Evolutionary conservation across 1,140 invertebrate genomes (phyloP), one percentile per base, ranked within the genome.

Genomic region (Bombus huntii): DNA sequence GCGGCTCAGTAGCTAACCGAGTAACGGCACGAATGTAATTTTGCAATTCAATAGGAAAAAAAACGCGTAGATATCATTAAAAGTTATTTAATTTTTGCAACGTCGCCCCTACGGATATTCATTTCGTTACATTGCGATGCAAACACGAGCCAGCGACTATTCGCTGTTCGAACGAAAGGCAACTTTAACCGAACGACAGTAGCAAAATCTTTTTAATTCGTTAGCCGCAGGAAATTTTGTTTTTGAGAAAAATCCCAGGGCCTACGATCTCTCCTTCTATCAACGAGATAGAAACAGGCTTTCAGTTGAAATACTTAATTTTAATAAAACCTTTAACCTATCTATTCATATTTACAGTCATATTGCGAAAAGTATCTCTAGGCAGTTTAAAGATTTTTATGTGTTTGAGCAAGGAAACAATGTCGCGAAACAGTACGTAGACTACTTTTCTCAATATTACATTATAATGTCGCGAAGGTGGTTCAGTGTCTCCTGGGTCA

Each of bases 41-140:
- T 53, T 62, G 62, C 42, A 34, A 34, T 47, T 31, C 42, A 47
- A n/a, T 15, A 3, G 22, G 37, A 13, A 39, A 22, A 22, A 42
- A 70, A 42, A 9, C 10, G 5, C 8, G 39, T 22, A 53, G 18
- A 53, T 53, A 28, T 37, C 22, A 62, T 79, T 79, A 84, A 84
- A 84, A 79, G 75, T 84, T 83, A 72, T 57, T 71, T 72, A 70
- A 78, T 83, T 71, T 79, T 34, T 22, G 8, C 25, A 59, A 39
- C 39, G 28, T 15, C 15, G 3, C 1, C 4, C 0, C 22, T 12
- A 2, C 39, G 31, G 74, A 37, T 65, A 66, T 37, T 66, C 34
- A 22, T 53, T 65, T 22, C 44, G 25, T 34, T n/a, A 1, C 22
- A 9, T n/a, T 1, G 3, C 42, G 6, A 28, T 4, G n/a, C 12